Evolutionary conservation across 1,140 invertebrate species (phyloP), one percentile per base, ranked within the genome.

Genomic region (Sogatella furcifera): DNA sequence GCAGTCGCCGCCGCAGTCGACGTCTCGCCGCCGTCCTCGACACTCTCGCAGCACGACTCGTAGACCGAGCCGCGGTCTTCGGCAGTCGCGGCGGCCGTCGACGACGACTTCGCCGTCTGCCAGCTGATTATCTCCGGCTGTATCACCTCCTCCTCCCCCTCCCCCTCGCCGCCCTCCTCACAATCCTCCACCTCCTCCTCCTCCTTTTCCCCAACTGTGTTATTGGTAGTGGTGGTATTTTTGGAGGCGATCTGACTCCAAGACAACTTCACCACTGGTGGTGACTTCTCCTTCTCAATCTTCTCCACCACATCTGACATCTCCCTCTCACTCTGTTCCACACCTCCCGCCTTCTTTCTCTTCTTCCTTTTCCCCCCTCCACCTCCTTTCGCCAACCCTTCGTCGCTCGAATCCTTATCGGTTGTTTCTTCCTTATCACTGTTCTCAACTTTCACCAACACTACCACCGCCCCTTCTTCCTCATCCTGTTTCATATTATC

Each of bases 61-160:
- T 66, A 66, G 17, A 66, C 65, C 11, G 65, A 66, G 44, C 64
- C 65, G 11, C 63, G 42, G 38, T 66, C 65, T 54, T 64, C 65
- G 0, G 43, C 53, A 8, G 22, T 63, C 42, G 52, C n/a, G n/a
- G n/a, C n/a, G n/a, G n/a, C 62, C 41, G 49, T 57, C 46, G 14
- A 41, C n/a, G 22, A 58, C 15, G 31, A 22, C 55, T 49, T 41
- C 42, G 2, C 49, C 52, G 22, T 19, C 3, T 1, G 9, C 19
- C 17, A 49, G 13, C 56, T 55, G 41, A 21, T 55, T 60, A 17
- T 42, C 22, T 28, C 38, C 24, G 24, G 41, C 38, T 21, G 52
- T 15, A 17, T 42, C 34, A 5, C 41, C 17, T n/a, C 41, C 41
- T 60, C 34, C 10, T 21, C 22, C 34, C 19, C 49, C 14, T 19